Conservation (phyloP, 2,888 invertebrate species). For the Oscheius sp. region DNA sequence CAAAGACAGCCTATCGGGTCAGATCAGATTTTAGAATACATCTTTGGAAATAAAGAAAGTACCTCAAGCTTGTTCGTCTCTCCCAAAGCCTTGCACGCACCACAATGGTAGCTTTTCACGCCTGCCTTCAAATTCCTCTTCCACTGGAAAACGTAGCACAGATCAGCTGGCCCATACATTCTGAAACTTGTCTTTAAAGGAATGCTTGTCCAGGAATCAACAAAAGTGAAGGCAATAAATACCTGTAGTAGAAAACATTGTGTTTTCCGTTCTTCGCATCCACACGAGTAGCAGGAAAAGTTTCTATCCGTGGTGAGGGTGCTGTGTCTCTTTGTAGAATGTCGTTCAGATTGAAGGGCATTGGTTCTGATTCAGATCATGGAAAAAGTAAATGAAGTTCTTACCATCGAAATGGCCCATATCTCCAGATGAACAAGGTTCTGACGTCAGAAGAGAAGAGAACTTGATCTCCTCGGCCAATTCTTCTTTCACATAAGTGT, state of each 20-base stretch:
- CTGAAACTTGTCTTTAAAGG: background rate
- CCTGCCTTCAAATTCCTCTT: constrained; percentile 9
- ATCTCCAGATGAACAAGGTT: background rate
- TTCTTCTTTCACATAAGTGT: background rate
- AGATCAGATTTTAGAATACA: too few species aligned
- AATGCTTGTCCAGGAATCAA: background rate
- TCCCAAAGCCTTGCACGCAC: constrained; percentile 4
- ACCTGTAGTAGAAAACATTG: constrained; percentile 22
- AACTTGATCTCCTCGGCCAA: background rate
- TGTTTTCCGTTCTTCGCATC: constrained; percentile 21
- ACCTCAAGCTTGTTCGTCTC: too few species aligned
- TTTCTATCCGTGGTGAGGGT: too few species aligned
- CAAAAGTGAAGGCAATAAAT: background rate
- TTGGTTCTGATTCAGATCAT: background rate
- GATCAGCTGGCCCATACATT: background rate
- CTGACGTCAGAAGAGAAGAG: background rate
- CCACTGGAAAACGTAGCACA: constrained; percentile 29
- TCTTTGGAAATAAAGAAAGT: too few species aligned
- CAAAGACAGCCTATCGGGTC: too few species aligned
- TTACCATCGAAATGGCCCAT: background rate
- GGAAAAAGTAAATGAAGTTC: background rate
- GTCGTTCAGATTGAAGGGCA: too few species aligned
- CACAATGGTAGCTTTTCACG: constrained; percentile 2
- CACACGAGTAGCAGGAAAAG: background rate
- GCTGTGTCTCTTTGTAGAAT: too few species aligned